Evolutionary conservation across 1,140 invertebrate genomes (phyloP).

Genomic region (roundworm (Caenorhabditis elegans)): DNA sequence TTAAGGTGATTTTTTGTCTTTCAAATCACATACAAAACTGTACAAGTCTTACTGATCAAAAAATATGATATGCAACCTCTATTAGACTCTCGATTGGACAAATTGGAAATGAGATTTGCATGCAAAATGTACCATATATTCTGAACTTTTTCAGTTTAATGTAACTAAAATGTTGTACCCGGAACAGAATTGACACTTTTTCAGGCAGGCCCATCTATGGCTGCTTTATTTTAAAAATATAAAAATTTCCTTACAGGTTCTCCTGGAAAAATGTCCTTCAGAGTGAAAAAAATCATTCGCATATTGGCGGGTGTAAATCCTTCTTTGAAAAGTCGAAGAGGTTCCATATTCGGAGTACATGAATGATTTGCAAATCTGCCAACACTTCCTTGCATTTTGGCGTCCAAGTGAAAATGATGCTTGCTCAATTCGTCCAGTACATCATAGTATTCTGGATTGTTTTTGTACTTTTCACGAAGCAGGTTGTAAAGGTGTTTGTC

Average conservation of each 20-base stretch:
- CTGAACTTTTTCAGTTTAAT: too few relatives aligned
- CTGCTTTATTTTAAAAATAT: too few relatives aligned
- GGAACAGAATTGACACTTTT: too few relatives aligned
- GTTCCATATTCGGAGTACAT: neutral
- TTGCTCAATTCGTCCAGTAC: neutral
- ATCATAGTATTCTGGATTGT: neutral
- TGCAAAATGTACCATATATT: too few relatives aligned
- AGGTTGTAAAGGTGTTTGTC: neutral
- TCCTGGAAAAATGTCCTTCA: neutral
- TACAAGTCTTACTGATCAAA: too few relatives aligned
- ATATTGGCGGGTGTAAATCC: neutral
- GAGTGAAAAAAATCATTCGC: neutral
- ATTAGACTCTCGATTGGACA: too few relatives aligned
- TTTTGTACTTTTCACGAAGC: neutral
- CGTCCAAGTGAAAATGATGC: neutral
- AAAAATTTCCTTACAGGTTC: neutral
- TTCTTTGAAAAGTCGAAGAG: neutral
- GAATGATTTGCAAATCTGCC: neutral
- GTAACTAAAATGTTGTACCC: too few relatives aligned
- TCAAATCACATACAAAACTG: too few relatives aligned
- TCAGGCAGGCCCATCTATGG: too few relatives aligned
- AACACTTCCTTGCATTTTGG: neutral
- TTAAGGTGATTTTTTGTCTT: too few relatives aligned
- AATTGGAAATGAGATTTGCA: too few relatives aligned
- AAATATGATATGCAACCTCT: too few relatives aligned